Evolutionary conservation across 1,140 invertebrate species (phyloP).

Genomic region (Drosophila novamexicana): DNA sequence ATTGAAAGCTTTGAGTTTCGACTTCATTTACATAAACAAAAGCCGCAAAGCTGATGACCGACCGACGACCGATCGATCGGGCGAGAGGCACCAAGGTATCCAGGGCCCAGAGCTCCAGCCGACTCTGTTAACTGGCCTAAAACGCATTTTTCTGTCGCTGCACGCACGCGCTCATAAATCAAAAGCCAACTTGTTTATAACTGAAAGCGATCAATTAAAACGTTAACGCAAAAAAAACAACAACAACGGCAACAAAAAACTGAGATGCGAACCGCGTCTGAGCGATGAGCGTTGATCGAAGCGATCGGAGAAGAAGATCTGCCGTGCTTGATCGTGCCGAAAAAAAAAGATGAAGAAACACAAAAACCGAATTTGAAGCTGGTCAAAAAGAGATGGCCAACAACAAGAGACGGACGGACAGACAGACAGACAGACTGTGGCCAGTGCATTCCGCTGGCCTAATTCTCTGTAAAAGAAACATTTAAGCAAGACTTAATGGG

Average conservation of each 20-base stretch:
- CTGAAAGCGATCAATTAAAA: slow-evolving; percentile 82
- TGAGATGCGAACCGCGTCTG: slow-evolving; percentile 53
- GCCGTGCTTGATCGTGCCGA: slow-evolving; percentile 77
- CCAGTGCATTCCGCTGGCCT: slow-evolving; percentile 66
- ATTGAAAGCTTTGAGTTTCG: slow-evolving; percentile 64
- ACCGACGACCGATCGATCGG: too few species aligned
- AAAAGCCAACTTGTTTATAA: slow-evolving; percentile 81
- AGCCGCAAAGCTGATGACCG: slow-evolving; percentile 34
- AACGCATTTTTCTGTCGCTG: slow-evolving; percentile 75
- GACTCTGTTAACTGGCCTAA: slow-evolving; percentile 59
- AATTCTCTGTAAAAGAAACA: slow-evolving; percentile 62
- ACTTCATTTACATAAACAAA: slow-evolving; percentile 62
- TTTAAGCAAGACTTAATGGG: slow-evolving; percentile 38
- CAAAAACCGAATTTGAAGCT: slow-evolving; percentile 60
- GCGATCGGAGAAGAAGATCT: slow-evolving; percentile 42
- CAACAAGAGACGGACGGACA: not conserved
- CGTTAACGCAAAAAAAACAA: slow-evolving; percentile 76
- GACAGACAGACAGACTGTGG: not conserved
- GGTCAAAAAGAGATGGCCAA: slow-evolving; percentile 40
- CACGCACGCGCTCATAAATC: slow-evolving; percentile 79
- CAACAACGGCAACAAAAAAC: slow-evolving; percentile 10
- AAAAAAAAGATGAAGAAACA: slow-evolving; percentile 19
- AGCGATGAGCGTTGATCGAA: slow-evolving; percentile 66
- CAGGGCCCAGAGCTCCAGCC: not conserved
- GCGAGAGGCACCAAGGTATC: not conserved